Conservation (phyloP, 37 sponge, comb jelly and placozoan species). For the Beroe forskalii region DNA sequence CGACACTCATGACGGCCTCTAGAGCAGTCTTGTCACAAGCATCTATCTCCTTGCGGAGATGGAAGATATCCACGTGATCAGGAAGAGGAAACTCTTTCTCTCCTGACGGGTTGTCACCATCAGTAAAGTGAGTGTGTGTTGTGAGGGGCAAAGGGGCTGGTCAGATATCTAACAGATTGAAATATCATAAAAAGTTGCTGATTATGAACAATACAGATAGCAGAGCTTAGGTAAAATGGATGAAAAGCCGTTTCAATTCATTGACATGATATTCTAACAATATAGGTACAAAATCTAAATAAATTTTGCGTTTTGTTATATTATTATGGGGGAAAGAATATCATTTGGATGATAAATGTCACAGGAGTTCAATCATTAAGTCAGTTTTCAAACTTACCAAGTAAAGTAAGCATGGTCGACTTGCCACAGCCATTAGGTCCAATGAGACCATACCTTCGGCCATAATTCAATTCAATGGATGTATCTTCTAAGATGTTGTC, state of each 20-base stretch:
- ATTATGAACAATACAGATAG: too few species aligned
- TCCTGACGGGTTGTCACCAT: too few species aligned
- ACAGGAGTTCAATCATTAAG: too few species aligned
- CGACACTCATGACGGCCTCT: slow-evolving; percentile 88
- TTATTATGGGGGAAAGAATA: not conserved
- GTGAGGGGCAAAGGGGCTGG: too few species aligned
- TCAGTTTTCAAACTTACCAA: too few species aligned
- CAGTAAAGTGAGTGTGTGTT: slow-evolving; percentile 73
- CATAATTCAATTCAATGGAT: slow-evolving; percentile 82
- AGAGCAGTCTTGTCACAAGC: slow-evolving; percentile 84
- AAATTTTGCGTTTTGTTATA: not conserved
- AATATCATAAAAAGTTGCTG: too few species aligned
- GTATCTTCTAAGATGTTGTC: slow-evolving; percentile 80
- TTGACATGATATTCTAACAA: too few species aligned
- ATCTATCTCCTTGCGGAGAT: slow-evolving; percentile 77
- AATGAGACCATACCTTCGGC: slow-evolving; percentile 86
- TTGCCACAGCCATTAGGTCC: slow-evolving; percentile 96
- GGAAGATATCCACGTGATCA: slow-evolving; percentile 87
- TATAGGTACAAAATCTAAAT: not conserved
- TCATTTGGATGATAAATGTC: not conserved
- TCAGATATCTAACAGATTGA: too few species aligned
- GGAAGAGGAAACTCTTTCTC: too few species aligned
- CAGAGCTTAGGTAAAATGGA: too few species aligned
- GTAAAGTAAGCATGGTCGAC: slow-evolving; percentile 74
- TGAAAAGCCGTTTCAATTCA: too few species aligned